Evolutionary conservation across 2,888 invertebrate genomes (phyloP).

Genomic region (Thelaira solivaga): DNA sequence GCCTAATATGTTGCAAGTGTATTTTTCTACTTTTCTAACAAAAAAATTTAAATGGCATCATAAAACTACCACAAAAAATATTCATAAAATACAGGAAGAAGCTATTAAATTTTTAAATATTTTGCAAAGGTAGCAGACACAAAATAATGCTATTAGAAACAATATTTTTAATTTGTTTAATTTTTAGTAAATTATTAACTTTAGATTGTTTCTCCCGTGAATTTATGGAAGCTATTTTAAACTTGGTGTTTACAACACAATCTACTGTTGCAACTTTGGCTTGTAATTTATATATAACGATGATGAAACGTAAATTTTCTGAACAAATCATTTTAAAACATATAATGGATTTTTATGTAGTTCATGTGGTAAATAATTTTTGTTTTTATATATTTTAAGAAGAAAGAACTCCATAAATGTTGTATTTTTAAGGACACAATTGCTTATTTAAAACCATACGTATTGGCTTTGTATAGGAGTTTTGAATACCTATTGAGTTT

Average conservation of each 20-base stretch:
- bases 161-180: background rate
- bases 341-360: constrained; percentile 54
- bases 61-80: constrained; percentile 15
- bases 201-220: constrained; percentile 58
- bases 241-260: constrained; percentile 37
- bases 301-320: constrained; percentile 56
- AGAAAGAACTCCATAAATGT: background rate
- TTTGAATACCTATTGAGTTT: constrained; percentile 39
- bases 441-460: constrained; percentile 23
- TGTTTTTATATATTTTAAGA: background rate
- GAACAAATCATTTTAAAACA: constrained; percentile 55
- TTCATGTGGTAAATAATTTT: constrained; percentile 37
- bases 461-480: constrained; percentile 24
- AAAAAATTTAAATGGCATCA: constrained; percentile 31
- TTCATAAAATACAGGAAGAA: constrained; percentile 30
- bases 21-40: constrained; percentile 18
- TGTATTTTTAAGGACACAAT: constrained; percentile 10
- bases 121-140: constrained; percentile 51
- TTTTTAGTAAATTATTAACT: constrained; percentile 55
- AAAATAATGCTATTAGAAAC: background rate
- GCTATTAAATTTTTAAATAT: constrained; percentile 52
- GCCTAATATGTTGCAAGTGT: constrained; percentile 31
- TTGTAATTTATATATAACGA: constrained; percentile 50
- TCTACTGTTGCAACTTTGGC: constrained; percentile 17
- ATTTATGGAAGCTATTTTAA: constrained; percentile 54